phyloP scores from a whole-genome alignment of 2,797 vertebrate genomes.

The Astyanax mexicanus region DNA sequence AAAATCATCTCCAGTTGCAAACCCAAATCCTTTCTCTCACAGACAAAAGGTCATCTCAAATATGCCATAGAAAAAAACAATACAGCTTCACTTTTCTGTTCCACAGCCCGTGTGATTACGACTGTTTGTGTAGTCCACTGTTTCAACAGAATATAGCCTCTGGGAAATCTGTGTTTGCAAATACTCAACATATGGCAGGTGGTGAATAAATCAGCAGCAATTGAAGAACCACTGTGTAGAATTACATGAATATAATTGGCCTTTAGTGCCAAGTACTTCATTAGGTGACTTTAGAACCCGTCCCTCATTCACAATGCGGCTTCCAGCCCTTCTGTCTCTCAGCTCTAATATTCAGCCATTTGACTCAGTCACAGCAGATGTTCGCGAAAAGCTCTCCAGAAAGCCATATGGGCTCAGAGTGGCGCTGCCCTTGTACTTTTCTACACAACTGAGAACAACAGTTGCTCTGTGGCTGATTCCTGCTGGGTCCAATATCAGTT shows the following conservation, averaged over 20 bases:
- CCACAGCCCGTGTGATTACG: neutral
- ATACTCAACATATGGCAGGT: slow-evolving; percentile 12
- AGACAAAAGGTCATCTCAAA: neutral
- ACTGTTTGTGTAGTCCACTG: neutral
- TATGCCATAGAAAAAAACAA: neutral
- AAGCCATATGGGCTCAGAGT: slow-evolving; percentile 58
- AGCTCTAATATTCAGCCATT: slow-evolving; percentile 9
- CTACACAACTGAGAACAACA: neutral
- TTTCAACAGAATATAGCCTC: neutral
- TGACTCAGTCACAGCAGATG: slow-evolving; percentile 53
- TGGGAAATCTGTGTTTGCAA: slow-evolving; percentile 13
- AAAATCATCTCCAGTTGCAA: neutral
- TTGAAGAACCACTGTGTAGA: neutral
- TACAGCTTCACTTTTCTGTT: neutral
- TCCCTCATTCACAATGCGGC: neutral
- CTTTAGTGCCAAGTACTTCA: slow-evolving; percentile 24
- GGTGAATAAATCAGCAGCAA: slow-evolving; percentile 14
- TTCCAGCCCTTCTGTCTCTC: slow-evolving; percentile 7
- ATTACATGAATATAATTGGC: slow-evolving; percentile 21
- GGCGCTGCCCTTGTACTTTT: slow-evolving; percentile 17
- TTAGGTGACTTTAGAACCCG: slow-evolving; percentile 23
- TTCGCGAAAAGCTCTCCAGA: slow-evolving; percentile 32
- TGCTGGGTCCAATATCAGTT: neutral
- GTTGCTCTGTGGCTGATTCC: neutral
- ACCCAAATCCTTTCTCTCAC: neutral